Conservation (phyloP, 2,888 invertebrate species). For the Pecten maximus region DNA sequence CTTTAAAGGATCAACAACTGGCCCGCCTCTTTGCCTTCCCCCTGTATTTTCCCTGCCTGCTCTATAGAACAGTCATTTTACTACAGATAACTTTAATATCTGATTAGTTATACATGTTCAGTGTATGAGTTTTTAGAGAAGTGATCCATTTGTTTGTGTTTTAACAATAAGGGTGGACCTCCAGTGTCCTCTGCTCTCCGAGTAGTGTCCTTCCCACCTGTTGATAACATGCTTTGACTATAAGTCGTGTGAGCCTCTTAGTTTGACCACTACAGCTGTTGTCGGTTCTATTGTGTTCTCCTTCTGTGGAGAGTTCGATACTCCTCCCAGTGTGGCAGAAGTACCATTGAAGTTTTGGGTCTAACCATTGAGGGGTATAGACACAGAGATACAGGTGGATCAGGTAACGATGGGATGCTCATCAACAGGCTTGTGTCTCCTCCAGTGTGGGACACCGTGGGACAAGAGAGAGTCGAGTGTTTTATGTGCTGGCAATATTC, state of each 20-base stretch:
- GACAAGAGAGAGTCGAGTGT: background rate
- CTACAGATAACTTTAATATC: background rate
- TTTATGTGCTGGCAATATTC: background rate
- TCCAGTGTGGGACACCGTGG: background rate
- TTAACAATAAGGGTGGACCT: background rate
- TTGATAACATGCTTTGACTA: background rate
- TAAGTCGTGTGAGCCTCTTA: background rate
- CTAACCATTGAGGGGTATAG: background rate
- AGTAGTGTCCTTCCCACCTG: background rate
- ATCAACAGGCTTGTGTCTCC: background rate
- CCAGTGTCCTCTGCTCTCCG: background rate
- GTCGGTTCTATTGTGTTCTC: background rate
- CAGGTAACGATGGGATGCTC: background rate
- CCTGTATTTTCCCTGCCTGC: background rate
- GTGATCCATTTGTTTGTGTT: background rate
- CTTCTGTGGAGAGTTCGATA: background rate
- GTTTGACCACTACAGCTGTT: constrained; percentile 2
- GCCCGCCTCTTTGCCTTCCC: background rate
- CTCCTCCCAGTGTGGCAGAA: background rate
- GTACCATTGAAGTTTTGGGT: background rate
- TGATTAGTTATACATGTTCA: background rate
- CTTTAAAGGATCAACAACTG: no score
- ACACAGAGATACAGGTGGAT: background rate
- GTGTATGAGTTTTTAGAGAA: background rate
- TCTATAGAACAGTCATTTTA: background rate